phyloP scores from a whole-genome alignment of 2,113 vertebrate species.

The Mohoua ochrocephala region DNA sequence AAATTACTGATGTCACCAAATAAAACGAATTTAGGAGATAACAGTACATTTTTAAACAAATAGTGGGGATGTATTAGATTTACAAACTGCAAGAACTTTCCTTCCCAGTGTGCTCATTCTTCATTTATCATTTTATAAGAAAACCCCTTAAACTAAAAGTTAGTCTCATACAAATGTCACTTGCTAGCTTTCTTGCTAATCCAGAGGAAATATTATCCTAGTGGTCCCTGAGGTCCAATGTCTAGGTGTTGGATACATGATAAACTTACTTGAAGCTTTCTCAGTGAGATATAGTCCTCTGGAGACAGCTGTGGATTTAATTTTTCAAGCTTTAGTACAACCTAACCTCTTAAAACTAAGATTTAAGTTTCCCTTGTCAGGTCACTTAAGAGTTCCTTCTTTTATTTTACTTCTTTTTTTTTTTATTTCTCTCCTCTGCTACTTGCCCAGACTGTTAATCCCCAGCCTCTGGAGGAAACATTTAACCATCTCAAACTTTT shows the following conservation, averaged over 20 bases:
- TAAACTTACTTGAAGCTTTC: conserved; percentile 75
- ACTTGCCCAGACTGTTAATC: conserved; percentile 71
- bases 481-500: conserved; percentile 47
- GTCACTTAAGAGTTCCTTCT: conserved; percentile 72
- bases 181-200: conserved; percentile 73
- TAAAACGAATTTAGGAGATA: conserved; percentile 48
- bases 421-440: conserved; percentile 53
- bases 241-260: conserved; percentile 79
- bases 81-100: conserved; percentile 49
- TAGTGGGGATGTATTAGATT: neutral
- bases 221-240: conserved; percentile 74
- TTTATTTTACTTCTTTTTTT: conserved; percentile 52
- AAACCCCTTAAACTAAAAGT: conserved; percentile 57
- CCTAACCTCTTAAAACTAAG: conserved; percentile 72
- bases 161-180: conserved; percentile 66
- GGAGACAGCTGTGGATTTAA: conserved; percentile 67
- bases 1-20: conserved; percentile 19
- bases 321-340: conserved; percentile 74
- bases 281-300: conserved; percentile 74
- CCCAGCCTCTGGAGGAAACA: conserved; percentile 34
- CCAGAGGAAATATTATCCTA: conserved; percentile 78
- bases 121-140: conserved; percentile 69
- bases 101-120: conserved; percentile 42
- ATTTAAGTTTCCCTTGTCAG: conserved; percentile 77
- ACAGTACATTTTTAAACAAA: conserved; percentile 7